Evolutionary conservation across 2,113 vertebrate species (phyloP).

Genomic region (Aptenodytes patagonicus): DNA sequence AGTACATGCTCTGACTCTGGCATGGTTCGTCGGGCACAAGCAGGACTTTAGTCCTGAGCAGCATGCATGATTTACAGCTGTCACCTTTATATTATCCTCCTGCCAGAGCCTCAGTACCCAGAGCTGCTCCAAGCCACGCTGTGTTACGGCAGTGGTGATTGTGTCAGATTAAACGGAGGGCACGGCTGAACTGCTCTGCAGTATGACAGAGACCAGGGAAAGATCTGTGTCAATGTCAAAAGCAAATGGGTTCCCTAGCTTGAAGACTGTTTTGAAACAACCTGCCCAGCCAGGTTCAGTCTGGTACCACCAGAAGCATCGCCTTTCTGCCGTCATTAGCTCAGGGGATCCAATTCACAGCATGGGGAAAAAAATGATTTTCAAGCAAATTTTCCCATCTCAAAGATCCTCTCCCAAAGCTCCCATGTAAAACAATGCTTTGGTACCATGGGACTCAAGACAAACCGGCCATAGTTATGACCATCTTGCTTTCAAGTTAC

Average conservation of each 20-base stretch:
- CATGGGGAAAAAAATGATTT: not conserved
- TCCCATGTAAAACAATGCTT: not conserved
- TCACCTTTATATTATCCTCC: not conserved
- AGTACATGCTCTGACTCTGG: not conserved
- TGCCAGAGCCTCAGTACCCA: not conserved
- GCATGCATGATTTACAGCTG: not conserved
- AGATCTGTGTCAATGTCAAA: not conserved
- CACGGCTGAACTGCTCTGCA: not conserved
- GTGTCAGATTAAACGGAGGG: not conserved
- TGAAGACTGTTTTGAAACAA: not conserved
- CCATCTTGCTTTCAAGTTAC: not conserved
- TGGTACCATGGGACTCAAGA: not conserved
- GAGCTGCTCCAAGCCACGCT: not conserved
- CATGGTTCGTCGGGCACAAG: not conserved
- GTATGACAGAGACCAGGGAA: not conserved
- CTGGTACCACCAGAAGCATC: not conserved
- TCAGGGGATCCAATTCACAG: not conserved
- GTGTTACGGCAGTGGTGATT: fast-evolving
- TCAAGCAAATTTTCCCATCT: not conserved
- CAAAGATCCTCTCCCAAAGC: not conserved
- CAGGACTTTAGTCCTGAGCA: not conserved
- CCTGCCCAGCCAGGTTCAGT: not conserved
- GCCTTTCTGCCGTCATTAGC: not conserved
- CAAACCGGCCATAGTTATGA: not conserved
- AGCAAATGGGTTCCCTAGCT: not conserved